These are phyloP conservation scores for Sinocyclocheilus grahami DNA, from an alignment of 2,113 vertebrate species.

Conservation along the genomic window DNA sequence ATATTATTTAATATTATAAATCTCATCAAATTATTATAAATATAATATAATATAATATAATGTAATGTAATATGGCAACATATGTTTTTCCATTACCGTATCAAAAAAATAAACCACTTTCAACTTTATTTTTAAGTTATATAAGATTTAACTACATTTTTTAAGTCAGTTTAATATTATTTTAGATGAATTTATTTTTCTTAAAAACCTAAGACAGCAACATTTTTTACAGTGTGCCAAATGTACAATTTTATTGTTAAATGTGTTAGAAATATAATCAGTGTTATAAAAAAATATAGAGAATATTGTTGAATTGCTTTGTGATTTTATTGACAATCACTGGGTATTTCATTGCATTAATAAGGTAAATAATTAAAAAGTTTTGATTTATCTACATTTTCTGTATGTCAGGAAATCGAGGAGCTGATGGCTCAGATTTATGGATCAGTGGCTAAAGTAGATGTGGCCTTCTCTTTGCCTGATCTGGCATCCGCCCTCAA, in stretches of 20 bases:
- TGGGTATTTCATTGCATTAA: background rate
- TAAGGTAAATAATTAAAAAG: background rate
- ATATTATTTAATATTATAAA: too few relatives aligned
- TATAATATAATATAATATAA: too few relatives aligned
- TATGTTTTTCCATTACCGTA: too few relatives aligned
- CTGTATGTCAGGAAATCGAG: constrained; percentile 72
- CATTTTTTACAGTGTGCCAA: too few relatives aligned
- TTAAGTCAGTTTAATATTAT: too few relatives aligned
- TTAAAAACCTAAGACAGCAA: too few relatives aligned
- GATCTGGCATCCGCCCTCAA: constrained; percentile 82
- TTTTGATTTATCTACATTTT: background rate
- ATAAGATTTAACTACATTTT: too few relatives aligned
- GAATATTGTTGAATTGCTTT: background rate
- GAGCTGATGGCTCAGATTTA: constrained; percentile 80
- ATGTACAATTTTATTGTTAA: background rate
- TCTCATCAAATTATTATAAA: too few relatives aligned
- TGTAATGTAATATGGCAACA: too few relatives aligned
- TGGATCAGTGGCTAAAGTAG: constrained; percentile 61
- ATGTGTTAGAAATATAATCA: background rate
- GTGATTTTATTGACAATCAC: background rate
- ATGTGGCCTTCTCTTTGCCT: constrained; percentile 72
- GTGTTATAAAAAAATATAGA: background rate
- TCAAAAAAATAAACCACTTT: too few relatives aligned
- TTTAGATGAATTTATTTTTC: too few relatives aligned
- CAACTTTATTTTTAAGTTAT: too few relatives aligned